A percentile compares a stretch with the other conserved stretches of the same genome.
Conservation (phyloP, 1,140 invertebrate genomes). For the Chionoecetes opilio region DNA sequence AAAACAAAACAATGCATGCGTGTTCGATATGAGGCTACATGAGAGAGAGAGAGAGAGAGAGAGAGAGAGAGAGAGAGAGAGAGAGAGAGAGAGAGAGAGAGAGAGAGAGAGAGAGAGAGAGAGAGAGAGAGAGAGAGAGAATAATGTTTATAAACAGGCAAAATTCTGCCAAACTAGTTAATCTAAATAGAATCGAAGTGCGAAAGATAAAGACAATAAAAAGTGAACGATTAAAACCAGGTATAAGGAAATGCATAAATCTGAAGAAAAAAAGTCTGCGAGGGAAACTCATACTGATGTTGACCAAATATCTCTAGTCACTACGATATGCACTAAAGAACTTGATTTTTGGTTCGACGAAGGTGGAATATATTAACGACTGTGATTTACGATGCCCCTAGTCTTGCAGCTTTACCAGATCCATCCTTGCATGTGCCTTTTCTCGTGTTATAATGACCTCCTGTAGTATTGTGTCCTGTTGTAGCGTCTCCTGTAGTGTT, state of each 20-base stretch:
- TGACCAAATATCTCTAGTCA: background rate
- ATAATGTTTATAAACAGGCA: too few species aligned
- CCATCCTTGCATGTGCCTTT: too few species aligned
- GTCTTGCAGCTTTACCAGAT: background rate
- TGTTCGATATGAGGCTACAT: too few species aligned
- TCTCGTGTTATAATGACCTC: too few species aligned
- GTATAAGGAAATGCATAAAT: background rate
- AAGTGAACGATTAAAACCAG: background rate
- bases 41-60: too few species aligned
- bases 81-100: too few species aligned
- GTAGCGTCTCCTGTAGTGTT: too few species aligned
- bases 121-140: too few species aligned
- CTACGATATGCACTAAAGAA: background rate
- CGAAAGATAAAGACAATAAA: background rate
- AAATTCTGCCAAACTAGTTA: background rate
- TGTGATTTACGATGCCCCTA: background rate
- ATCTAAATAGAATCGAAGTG: background rate
- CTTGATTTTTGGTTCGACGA: background rate
- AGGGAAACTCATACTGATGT: background rate
- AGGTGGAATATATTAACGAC: background rate
- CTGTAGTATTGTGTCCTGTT: too few species aligned
- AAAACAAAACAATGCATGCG: too few species aligned
- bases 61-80: too few species aligned
- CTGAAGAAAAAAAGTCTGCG: background rate
- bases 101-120: too few species aligned